Conservation (phyloP, 2,888 invertebrate genomes). For the Troglohyphantes excavatus region DNA sequence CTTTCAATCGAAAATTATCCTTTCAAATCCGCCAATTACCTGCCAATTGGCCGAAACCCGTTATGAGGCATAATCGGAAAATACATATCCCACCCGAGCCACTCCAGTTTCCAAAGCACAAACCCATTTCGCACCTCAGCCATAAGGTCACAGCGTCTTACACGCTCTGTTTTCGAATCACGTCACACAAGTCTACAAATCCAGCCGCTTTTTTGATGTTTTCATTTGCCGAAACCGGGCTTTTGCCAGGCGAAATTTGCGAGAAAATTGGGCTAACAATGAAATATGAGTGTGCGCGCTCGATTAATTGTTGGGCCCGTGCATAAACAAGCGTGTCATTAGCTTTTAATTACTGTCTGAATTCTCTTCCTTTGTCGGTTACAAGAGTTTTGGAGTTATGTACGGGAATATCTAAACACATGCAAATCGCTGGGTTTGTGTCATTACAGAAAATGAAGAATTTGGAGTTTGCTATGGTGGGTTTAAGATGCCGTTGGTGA, state of each 20-base stretch:
- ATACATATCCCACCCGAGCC: no score
- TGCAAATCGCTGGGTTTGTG: neutral
- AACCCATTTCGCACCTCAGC: conserved; percentile 14
- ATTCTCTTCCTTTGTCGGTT: neutral
- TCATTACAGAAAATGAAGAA: neutral
- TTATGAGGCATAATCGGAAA: no score
- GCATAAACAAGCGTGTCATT: neutral
- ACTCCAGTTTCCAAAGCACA: neutral
- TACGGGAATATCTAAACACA: neutral
- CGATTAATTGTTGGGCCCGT: conserved; percentile 49
- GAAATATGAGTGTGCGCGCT: conserved; percentile 43
- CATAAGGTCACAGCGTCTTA: conserved; percentile 16
- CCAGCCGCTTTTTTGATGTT: conserved; percentile 22
- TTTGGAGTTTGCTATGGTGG: neutral
- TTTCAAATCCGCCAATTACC: no score
- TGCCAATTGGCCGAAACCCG: no score
- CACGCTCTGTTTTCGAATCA: conserved; percentile 17
- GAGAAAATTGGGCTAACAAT: conserved; percentile 58
- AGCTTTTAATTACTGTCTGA: conserved; percentile 33
- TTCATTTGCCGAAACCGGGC: conserved; percentile 26
- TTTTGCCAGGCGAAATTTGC: conserved; percentile 16
- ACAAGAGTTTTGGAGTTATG: neutral
- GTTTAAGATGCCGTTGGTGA: no score
- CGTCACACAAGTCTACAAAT: neutral
- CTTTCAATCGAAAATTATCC: no score